phyloP scores from a whole-genome alignment of 1,140 invertebrate genomes.

The Bombus sylvicola region DNA sequence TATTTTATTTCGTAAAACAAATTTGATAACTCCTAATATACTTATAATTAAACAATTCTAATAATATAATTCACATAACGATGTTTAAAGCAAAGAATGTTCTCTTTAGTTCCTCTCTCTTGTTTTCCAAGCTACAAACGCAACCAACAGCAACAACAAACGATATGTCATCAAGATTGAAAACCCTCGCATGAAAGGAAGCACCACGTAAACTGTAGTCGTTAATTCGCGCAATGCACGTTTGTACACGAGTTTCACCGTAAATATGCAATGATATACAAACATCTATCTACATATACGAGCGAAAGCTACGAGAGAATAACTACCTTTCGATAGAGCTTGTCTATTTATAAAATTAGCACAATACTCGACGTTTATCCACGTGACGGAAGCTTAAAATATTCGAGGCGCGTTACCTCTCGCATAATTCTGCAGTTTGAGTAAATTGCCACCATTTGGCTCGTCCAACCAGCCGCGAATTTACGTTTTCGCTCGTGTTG shows the following conservation, averaged over 20 bases:
- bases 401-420: constrained; percentile 18
- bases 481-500: constrained; percentile 24
- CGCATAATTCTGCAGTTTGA: constrained; percentile 42
- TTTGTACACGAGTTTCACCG: not conserved
- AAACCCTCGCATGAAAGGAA: not conserved
- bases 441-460: constrained; percentile 53
- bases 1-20: too few relatives aligned
- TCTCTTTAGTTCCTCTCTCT: not conserved
- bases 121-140: not conserved
- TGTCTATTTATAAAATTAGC: constrained; percentile 39
- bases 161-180: not conserved
- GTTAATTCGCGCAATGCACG: not conserved
- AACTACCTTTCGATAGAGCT: not conserved
- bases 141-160: not conserved
- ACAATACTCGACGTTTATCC: not conserved
- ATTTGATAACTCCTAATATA: not conserved
- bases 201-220: not conserved
- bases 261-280: not conserved
- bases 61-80: not conserved
- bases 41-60: not conserved
- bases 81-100: not conserved
- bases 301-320: not conserved
- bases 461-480: constrained; percentile 25
- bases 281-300: not conserved
- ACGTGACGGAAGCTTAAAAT: constrained; percentile 25